phyloP scores from a whole-genome alignment of 2,888 invertebrate species.

The Erebia palarica region DNA sequence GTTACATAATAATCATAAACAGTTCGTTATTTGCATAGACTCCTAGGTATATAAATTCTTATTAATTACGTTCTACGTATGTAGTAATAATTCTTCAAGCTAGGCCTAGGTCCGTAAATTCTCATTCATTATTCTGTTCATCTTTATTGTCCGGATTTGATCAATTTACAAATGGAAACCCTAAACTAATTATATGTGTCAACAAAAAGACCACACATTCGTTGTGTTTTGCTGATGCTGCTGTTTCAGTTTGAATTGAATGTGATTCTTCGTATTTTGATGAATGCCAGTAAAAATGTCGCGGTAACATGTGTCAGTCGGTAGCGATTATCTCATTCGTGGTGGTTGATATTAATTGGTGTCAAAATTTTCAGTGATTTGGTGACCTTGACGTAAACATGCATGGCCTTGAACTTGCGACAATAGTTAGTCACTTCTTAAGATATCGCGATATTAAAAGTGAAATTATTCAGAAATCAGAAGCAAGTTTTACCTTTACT shows the following conservation, averaged over 20 bases:
- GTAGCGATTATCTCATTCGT: constrained; percentile 55
- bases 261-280: constrained; percentile 52
- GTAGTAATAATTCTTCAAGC: too few species aligned
- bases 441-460: too few species aligned
- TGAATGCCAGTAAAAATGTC: constrained; percentile 56
- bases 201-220: constrained; percentile 27
- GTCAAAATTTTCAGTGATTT: constrained; percentile 18
- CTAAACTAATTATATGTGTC: constrained; percentile 11
- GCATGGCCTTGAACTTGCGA: background rate
- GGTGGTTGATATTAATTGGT: constrained; percentile 59
- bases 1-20: too few species aligned
- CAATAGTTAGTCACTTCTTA: background rate
- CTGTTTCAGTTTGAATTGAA: constrained; percentile 41
- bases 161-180: constrained; percentile 46
- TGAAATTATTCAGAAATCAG: too few species aligned
- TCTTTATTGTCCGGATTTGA: constrained; percentile 25
- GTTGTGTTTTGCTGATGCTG: constrained; percentile 33
- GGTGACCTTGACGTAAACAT: background rate
- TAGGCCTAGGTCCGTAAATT: too few species aligned
- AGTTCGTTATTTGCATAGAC: too few species aligned
- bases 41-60: too few species aligned
- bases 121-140: constrained; percentile 22
- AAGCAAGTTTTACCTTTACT: too few species aligned
- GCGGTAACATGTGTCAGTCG: constrained; percentile 62
- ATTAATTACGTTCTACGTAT: too few species aligned